Evolutionary conservation across 2,113 vertebrate species (phyloP).

Genomic region (Lampris incognitus): DNA sequence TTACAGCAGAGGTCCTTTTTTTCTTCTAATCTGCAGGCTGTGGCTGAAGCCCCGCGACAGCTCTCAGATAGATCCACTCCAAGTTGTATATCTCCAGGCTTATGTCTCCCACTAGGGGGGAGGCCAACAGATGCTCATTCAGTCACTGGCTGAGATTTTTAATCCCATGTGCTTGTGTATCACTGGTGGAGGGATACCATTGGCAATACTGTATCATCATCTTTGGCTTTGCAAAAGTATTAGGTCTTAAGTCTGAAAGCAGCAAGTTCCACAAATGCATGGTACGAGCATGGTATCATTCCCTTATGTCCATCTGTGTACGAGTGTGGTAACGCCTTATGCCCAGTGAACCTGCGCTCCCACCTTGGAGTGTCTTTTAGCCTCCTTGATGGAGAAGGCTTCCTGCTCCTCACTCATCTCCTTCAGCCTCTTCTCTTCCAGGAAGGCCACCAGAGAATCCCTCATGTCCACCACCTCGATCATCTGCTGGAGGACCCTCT

Average conservation of each 20-base stretch:
- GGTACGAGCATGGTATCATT: slow-evolving; percentile 12
- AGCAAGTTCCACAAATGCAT: slow-evolving; percentile 9
- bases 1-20: background rate
- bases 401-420: slow-evolving; percentile 82
- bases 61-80: background rate
- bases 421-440: slow-evolving; percentile 89
- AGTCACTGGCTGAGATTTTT: background rate
- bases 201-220: slow-evolving; percentile 24
- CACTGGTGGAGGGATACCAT: background rate
- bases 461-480: slow-evolving; percentile 91
- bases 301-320: background rate
- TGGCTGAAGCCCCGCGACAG: background rate
- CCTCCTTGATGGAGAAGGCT: slow-evolving; percentile 72
- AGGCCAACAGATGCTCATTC: background rate
- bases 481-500: slow-evolving; percentile 83
- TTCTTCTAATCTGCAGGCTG: background rate
- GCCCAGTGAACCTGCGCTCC: slow-evolving; percentile 81
- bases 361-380: slow-evolving; percentile 74
- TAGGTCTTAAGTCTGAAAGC: slow-evolving; percentile 37
- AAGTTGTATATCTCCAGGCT: slow-evolving; percentile 26
- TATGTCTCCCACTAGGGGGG: slow-evolving; percentile 60
- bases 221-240: slow-evolving; percentile 71
- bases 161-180: background rate
- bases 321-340: slow-evolving; percentile 40
- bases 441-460: slow-evolving; percentile 87